Percentiles rank a stretch among this genome's conserved stretches.
These are phyloP conservation scores for Erythrocercus mccallii DNA, from an alignment of 2,113 vertebrate species.

Conservation along the genomic window DNA sequence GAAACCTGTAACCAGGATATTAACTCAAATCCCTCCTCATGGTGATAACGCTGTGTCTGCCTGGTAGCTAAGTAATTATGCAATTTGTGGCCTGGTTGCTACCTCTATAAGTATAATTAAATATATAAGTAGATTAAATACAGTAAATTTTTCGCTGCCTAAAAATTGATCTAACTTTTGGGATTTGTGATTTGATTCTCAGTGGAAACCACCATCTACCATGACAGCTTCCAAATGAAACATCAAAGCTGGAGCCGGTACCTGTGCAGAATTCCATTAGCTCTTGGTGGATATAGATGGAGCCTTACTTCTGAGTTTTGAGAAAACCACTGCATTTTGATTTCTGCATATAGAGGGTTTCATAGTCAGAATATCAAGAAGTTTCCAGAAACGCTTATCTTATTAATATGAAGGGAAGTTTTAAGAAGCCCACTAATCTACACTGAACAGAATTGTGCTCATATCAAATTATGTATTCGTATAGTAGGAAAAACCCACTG, in stretches of 20 bases:
- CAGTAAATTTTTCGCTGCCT: neutral
- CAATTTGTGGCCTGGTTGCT: neutral
- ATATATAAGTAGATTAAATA: neutral
- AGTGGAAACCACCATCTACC: neutral
- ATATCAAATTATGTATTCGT: neutral
- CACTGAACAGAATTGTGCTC: neutral
- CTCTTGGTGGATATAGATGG: neutral
- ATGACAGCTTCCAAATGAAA: neutral
- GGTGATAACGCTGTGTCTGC: neutral
- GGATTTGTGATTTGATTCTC: neutral
- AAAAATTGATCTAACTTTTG: neutral
- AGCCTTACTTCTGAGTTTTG: neutral
- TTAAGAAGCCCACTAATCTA: neutral
- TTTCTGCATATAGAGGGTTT: neutral
- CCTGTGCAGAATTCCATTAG: neutral
- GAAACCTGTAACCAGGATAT: neutral
- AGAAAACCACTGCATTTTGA: neutral
- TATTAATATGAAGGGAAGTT: neutral
- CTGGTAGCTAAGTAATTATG: neutral
- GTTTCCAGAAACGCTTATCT: neutral
- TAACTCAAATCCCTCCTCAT: neutral
- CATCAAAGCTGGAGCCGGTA: neutral
- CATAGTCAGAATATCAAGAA: neutral
- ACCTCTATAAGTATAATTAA: neutral
- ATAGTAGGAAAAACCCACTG: neutral